Percentiles rank a stretch among this genome's conserved stretches.
phyloP scores from a whole-genome alignment of 2,888 invertebrate species.

The Alsophila aescularia region DNA sequence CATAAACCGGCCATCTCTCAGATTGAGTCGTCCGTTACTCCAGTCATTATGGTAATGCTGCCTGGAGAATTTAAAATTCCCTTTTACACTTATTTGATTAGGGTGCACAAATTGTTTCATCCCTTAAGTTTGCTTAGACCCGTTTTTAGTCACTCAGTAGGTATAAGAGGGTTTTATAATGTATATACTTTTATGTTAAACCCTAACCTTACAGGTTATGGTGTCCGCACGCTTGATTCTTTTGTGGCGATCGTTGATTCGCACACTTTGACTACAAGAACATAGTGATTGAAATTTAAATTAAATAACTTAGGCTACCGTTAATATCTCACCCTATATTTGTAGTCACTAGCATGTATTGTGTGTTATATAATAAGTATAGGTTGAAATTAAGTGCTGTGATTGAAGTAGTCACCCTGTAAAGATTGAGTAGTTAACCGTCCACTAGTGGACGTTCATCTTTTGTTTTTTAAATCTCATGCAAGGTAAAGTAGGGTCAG shows the following conservation, averaged over 20 bases:
- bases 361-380: too few relatives aligned
- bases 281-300: too few relatives aligned
- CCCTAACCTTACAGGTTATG: neutral
- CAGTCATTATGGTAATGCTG: conserved; percentile 69
- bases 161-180: conserved; percentile 49
- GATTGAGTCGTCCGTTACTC: conserved; percentile 69
- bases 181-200: conserved; percentile 24
- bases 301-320: too few relatives aligned
- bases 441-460: too few relatives aligned
- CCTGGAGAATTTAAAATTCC: conserved; percentile 24
- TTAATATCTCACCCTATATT: too few relatives aligned
- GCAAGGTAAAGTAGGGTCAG: too few relatives aligned
- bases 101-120: conserved; percentile 72
- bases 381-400: too few relatives aligned
- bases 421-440: too few relatives aligned
- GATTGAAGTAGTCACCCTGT: too few relatives aligned
- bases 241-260: neutral
- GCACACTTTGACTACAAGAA: neutral
- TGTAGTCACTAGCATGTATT: too few relatives aligned
- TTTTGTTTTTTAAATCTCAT: too few relatives aligned
- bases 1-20: conserved; percentile 46
- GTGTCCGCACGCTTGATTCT: neutral
- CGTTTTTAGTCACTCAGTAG: conserved; percentile 43
- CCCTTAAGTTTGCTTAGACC: conserved; percentile 58
- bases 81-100: conserved; percentile 69